These are phyloP conservation scores for Danaus plexippus DNA, from an alignment of 1,140 invertebrate genomes.

Conservation along the genomic window DNA sequence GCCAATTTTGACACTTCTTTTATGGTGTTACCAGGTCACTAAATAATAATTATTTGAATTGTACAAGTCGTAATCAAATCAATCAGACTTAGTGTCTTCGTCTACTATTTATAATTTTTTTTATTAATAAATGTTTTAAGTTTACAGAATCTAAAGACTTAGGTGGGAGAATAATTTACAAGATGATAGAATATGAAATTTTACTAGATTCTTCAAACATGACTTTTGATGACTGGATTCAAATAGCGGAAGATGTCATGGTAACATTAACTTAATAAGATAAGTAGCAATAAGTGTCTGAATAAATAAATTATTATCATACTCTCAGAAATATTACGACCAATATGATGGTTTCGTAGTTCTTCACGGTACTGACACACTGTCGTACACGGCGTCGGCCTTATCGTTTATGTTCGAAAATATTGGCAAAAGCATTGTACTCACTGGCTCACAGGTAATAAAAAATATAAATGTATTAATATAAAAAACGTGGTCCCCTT, in stretches of 20 bases:
- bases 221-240: slow-evolving; percentile 91
- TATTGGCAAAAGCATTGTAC: slow-evolving; percentile 94
- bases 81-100: background rate
- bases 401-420: slow-evolving; percentile 98
- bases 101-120: background rate
- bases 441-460: slow-evolving; percentile 89
- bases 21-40: slow-evolving; percentile 50
- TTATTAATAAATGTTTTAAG: no score
- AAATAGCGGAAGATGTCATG: slow-evolving; percentile 90
- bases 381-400: slow-evolving; percentile 95
- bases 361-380: slow-evolving; percentile 96
- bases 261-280: slow-evolving; percentile 61
- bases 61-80: background rate
- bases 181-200: slow-evolving; percentile 88
- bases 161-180: slow-evolving; percentile 80
- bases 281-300: slow-evolving; percentile 15
- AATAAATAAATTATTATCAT: slow-evolving; percentile 1
- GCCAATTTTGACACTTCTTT: slow-evolving; percentile 40
- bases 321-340: slow-evolving; percentile 81
- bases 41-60: background rate
- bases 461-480: slow-evolving; percentile 33
- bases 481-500: no score
- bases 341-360: slow-evolving; percentile 95
- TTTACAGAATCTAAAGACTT: slow-evolving; percentile 60
- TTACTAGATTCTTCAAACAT: slow-evolving; percentile 95